Evolutionary conservation across 2,888 invertebrate species (phyloP), one percentile per base, ranked within the genome.

Genomic region (Campoletis raptor): DNA sequence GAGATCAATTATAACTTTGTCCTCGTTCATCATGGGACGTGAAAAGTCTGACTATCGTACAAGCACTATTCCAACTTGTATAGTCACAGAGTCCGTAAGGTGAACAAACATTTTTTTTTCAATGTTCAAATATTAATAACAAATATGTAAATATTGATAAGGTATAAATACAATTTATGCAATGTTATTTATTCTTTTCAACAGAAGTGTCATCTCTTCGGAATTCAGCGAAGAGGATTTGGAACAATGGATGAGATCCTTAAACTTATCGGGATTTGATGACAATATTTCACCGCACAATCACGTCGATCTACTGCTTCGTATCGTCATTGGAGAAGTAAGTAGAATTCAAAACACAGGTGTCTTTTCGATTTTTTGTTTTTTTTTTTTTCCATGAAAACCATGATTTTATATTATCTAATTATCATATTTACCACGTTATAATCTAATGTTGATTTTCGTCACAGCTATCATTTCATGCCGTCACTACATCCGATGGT

Each of bases 201-300:
- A 66, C 10, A 77, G 94, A 83, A 95, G 95, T 81, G 95, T 96
- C 73, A 95, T 96, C 0, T 96, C 96, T 0, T 95, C 96, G 0
- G 97, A 97, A 88, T 95, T 96, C 83, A 97, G 97, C 72, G 97
- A 97, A 89, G 97, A 97, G 88, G 97, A 97, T 88, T 95, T 95
- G 90, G 97, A 97, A 91, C 95, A 96, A 73, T 97, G 97, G 95
- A 97, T 97, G 0, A 95, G 97, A 85, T 96, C 96, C 9, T 96
- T 97, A 0, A 97, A 97, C 94, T 95, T 97, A 57, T 97, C 97
- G 2, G 97, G 97, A 2, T 97, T 98, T 88, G 98, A 98, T 89
- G 98, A 98, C 92, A 97, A 97, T 92, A 96, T 97, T 45, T 97
- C 98, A 0, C 97, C 97, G 0, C 96, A 96, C 92, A 98, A 98